Base-by-base conservation (phyloP, 2,797 vertebrate genomes). In the Oreochromis mossambicus region DNA sequence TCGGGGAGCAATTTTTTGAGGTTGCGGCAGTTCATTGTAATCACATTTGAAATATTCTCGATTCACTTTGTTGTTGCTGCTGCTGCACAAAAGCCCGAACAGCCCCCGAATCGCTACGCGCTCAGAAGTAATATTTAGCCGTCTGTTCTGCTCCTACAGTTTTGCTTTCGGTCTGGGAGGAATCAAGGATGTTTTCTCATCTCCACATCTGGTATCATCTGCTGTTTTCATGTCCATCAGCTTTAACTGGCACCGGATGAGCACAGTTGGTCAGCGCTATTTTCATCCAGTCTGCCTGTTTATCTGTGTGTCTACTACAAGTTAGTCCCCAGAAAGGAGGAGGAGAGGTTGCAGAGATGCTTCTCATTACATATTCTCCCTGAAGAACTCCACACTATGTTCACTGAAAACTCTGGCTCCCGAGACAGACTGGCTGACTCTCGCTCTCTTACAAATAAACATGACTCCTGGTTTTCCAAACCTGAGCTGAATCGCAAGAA, bases 281-380 rank as follows among this genome's bases (percentile, higher is more conserved):
- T 92, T 91, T 85, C 21, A 80, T 88, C 86, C 83, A 29, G 76
- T 19, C 75, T 41, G 86, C 63, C 84, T 92, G 91, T 92, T 89
- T 91, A 87, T 91, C 79, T 21, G 80, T 54, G 78, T 58, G 88
- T 90, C 90, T 79, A 66, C 66, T 87, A 86, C 87, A 91, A 83
- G 86, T 92, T 83, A 66, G 89, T 92, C 84, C 92, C 88, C 77
- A 73, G 91, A 86, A 93, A 91, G 88, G 75, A 41, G 80, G 76
- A 89, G 80, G 76, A 89, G 86, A 82, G 80, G 80, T 89, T 87
- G 89, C 91, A 86, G 91, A 90, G 58, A 61, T 91, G 90, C 86
- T 95, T 83, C 91, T 95, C 79, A 94, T 94, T 94, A 90, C 88
- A 87, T 81, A 95, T 95, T 95, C 94, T 92, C 91, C 93, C 93